These are phyloP conservation scores for Gisinianus flammeolus DNA, from an alignment of 2,888 invertebrate species.

Conservation along the genomic window DNA sequence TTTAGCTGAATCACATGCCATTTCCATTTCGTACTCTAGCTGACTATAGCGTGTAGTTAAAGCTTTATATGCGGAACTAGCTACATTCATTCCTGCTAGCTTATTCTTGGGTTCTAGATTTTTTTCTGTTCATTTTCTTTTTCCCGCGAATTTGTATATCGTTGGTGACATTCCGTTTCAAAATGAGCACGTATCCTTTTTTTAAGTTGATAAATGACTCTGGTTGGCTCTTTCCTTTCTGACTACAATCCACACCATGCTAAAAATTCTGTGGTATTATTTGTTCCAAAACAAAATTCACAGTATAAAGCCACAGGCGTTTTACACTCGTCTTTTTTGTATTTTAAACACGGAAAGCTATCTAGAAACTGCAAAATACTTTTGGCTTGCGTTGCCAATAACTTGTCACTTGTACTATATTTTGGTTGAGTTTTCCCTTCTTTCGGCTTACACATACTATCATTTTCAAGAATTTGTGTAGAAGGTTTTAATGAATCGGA, in stretches of 20 bases:
- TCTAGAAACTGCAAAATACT: too few relatives aligned
- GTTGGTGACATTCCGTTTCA: not conserved
- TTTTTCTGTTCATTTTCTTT: not conserved
- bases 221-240: not conserved
- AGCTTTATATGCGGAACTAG: not conserved
- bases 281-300: not conserved
- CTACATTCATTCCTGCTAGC: not conserved
- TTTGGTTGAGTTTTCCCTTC: too few relatives aligned
- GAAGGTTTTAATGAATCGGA: too few relatives aligned
- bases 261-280: not conserved
- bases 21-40: not conserved
- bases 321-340: too few relatives aligned
- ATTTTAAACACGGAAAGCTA: too few relatives aligned
- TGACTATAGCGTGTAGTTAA: not conserved
- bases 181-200: not conserved
- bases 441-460: too few relatives aligned
- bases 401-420: too few relatives aligned
- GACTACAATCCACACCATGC: not conserved
- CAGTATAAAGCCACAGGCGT: not conserved
- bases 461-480: too few relatives aligned
- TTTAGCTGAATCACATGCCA: not conserved
- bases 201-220: not conserved
- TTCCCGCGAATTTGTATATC: not conserved
- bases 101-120: not conserved
- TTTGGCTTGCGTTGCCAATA: too few relatives aligned